Evolutionary conservation across 2,113 vertebrate species (phyloP), one percentile per base, ranked within the genome.

Genomic region (Coregonus clupeaformis): DNA sequence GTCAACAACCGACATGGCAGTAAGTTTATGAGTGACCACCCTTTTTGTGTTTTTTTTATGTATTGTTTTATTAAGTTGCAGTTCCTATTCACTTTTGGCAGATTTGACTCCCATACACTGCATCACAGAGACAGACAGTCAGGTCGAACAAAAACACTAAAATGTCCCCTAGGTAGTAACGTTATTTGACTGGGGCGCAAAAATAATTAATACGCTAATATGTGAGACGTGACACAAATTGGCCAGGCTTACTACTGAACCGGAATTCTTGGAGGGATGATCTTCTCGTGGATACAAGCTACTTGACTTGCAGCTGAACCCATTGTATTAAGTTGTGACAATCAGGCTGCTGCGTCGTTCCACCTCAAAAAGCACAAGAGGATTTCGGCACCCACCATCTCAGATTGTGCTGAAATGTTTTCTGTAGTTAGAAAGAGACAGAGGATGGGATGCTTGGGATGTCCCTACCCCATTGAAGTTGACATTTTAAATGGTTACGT

Each of bases 1-100:
- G 91, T 94, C 1, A 93, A 89, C 87, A 93, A 91, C 83, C 89
- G 93, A 1, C 92, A 93, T 73, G 90, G 89, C 80, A 91, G 93
- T 94, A 89, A 86, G 93, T 89, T 12, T 27, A 27, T 30, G 36
- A 27, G 32, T 3, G 24, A 29, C 55, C 2, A 49, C 42, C 6
- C 3, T 16, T 16, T 0, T 1, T 6, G 4, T 7, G 22, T 24
- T 55, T 27, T 30, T 14, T 59, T 7, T 1, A n/a, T 72, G 7
- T 59, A 4, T 9, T 36, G n/a, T 1, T 42, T 16, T 52, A 52
- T 16, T 66, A 12, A 32, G 16, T 14, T 30, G 16, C 29, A 27
- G 27, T 66, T 65, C 13, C 29, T 32, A 16, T 16, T 63, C 60
- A 62, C 22, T 62, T 62, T 62, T 62, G 22, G 20, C 22, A 62